A percentile compares a stretch with the other conserved stretches of the same genome.
Conservation (phyloP, 2,888 invertebrate genomes). For the Dicroscelio sp. region DNA sequence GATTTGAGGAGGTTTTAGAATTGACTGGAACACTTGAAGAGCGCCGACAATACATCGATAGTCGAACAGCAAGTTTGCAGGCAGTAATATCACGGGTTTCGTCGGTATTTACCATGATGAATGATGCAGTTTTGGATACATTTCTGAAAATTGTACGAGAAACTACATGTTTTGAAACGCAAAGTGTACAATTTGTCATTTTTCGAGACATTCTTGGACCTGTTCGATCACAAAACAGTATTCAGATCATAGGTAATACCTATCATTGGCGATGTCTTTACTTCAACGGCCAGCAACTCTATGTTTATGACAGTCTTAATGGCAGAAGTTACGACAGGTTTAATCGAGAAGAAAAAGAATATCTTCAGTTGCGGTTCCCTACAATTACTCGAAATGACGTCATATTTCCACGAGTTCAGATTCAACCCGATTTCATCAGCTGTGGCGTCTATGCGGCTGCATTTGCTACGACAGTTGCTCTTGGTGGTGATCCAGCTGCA, state of each 20-base stretch:
- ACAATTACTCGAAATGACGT: background rate
- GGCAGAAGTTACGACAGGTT: background rate
- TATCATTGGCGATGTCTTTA: background rate
- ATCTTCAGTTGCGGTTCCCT: background rate
- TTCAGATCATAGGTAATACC: background rate
- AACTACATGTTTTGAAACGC: background rate
- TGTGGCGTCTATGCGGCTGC: background rate
- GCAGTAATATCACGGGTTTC: background rate
- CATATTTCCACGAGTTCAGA: background rate
- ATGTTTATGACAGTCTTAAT: conserved; percentile 10
- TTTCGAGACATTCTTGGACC: background rate
- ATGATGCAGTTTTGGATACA: conserved; percentile 12
- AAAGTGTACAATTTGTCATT: background rate
- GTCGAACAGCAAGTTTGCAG: background rate
- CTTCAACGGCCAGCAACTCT: background rate
- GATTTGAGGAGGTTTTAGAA: background rate
- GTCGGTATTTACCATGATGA: background rate
- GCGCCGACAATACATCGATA: background rate
- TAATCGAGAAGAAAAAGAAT: background rate
- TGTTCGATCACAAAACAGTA: background rate
- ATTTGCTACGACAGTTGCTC: background rate
- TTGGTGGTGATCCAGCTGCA: background rate
- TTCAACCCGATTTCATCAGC: background rate
- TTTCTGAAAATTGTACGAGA: conserved; percentile 3
- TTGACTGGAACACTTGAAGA: conserved; percentile 5